Base-by-base conservation (phyloP, 2,888 invertebrate genomes). In the Tryphoninae sp. region DNA sequence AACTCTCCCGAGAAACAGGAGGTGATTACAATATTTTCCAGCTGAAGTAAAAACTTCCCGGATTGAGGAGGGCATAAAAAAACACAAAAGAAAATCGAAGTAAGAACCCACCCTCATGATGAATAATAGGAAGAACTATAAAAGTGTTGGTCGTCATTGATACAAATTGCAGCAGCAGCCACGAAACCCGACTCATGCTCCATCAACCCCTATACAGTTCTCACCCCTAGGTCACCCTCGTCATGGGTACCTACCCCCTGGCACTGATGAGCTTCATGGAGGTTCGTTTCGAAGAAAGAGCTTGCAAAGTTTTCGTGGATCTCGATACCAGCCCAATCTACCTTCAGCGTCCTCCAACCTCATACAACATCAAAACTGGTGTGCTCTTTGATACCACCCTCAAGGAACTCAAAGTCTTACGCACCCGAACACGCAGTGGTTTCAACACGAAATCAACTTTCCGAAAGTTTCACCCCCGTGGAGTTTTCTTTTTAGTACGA, bases 291-390 rank as follows among this genome's bases (percentile, higher is more conserved):
- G 33, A 33, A 33, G 33, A 33, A 49, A 49, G 49, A 49, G n/a
- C n/a, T 49, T 33, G 7, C 33, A 33, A 33, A 33, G 33, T 33
- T 33, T 33, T 33, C 6, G 33, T 33, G 33, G 33, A 1, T 33
- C 33, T 33, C 33, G 33, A 62, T 7, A 53, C 16, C 42, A 40
- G 55, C 42, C 26, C 58, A 19, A 62, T 55, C 49, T 58, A 53
- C 62, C 68, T 68, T 55, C 62, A 68, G 51, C 53, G 67, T 79
- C 59, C 2, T 33, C 64, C 73, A 33, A 22, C 9, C 53, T 42
- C 73, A 55, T 22, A 22, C 53, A 81, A 87, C 86, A 86, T 85
- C 85, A 84, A 86, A 86, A 86, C 86, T 85, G 84, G 83, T 86
- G 86, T 83, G 80, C 83, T 85, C 33, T 80, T 81, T 84, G 78